Base-by-base conservation (phyloP, 2,113 vertebrate species). In the Syngnathoides biaculeatus region DNA sequence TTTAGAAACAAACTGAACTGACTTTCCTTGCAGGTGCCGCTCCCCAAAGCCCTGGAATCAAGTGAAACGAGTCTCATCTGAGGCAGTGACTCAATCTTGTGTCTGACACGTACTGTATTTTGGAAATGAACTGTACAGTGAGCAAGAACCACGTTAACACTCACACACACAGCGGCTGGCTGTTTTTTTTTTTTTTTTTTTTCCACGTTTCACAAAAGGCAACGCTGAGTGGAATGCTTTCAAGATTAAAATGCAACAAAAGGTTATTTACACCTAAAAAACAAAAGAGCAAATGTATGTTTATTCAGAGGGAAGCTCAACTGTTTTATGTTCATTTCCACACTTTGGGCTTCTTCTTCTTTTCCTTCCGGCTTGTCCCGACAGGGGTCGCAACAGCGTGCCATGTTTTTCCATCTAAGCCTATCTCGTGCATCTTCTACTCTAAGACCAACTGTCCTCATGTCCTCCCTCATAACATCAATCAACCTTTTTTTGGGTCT, bases 11-110 rank as follows among this genome's bases (percentile, higher is more conserved):
- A 27, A 14, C 47, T 42, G 0, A 64, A 24, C 47, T n/a, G n/a
- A 57, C 45, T 4, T 76, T 68, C 30, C 75, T 88, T 39, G 65
- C 87, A 98, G 96, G 95, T 96, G 45, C 95, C 95, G 0, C 79
- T 98, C 77, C 96, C 96, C 22, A 98, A 97, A 91, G 90, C 79
- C 63, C 84, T 98, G 89, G 94, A 91, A 52, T 98, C 92, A 84
- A 78, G 70, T 38, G 91, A 93, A 81, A 92, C 90, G 0, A 89
- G 83, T 85, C 86, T 91, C 64, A 52, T 91, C 71, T 92, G 78
- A 91, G 64, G 71, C 53, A 15, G 5, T 10, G 17, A 13, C 67
- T 26, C 17, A 62, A 5, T 2, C 24, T 10, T 66, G 15, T 79
- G 19, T 75, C 79, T 76, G 55, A 57, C 26, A 17, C 24, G 62